Evolutionary conservation across 2,113 vertebrate species (phyloP).

Genomic region (Syrmaticus mikado): DNA sequence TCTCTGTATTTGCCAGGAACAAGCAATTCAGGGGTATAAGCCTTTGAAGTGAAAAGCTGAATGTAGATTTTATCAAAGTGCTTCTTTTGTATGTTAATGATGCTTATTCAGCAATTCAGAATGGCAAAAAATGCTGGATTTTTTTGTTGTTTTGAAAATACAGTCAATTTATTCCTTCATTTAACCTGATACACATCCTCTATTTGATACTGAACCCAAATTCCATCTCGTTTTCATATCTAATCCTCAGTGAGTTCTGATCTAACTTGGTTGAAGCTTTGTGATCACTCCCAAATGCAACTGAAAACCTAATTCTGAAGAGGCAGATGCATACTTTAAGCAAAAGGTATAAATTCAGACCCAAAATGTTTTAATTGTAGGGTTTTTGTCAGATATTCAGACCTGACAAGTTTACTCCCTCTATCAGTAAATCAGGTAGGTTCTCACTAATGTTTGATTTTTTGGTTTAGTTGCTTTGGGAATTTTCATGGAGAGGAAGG

Average conservation of each 20-base stretch:
- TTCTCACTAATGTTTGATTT: neutral
- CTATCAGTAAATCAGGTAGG: neutral
- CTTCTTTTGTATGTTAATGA: neutral
- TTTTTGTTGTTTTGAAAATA: neutral
- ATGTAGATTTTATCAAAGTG: neutral
- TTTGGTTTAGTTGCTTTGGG: neutral
- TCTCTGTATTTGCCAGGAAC: neutral
- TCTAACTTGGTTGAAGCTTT: neutral
- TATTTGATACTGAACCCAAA: neutral
- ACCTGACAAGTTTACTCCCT: neutral
- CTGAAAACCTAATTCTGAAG: neutral
- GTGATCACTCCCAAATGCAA: slow-evolving; percentile 9
- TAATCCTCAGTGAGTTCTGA: neutral
- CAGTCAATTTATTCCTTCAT: neutral
- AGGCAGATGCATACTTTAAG: neutral
- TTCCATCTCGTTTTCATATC: neutral
- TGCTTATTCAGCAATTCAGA: neutral
- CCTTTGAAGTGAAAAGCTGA: neutral
- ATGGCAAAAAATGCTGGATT: neutral
- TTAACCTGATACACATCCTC: neutral
- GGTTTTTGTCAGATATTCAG: neutral
- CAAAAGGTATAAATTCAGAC: slow-evolving; percentile 11
- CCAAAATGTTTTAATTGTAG: slow-evolving; percentile 8
- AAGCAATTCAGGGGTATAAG: neutral
- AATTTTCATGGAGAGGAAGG: neutral